Percentiles rank a stretch among this genome's conserved stretches.
Evolutionary conservation across 2,113 vertebrate species (phyloP).

Genomic region (Erythrolamprus reginae): DNA sequence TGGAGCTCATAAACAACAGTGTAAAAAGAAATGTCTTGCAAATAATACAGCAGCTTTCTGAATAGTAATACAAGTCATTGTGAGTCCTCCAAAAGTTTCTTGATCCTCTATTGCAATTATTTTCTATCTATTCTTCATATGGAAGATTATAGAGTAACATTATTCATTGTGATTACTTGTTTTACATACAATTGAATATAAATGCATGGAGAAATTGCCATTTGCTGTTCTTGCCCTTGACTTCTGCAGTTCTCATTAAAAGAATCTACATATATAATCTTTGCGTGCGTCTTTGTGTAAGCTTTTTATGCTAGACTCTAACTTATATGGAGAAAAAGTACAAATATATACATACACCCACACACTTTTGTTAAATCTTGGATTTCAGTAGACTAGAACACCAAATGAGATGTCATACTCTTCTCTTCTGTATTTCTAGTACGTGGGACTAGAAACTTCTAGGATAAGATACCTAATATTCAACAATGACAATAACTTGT

Average conservation of each 20-base stretch:
- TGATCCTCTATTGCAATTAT: background rate
- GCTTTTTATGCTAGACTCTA: background rate
- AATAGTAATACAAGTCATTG: background rate
- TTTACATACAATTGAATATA: background rate
- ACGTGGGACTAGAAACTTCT: background rate
- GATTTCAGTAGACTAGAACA: background rate
- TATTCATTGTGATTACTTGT: background rate
- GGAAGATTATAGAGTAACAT: background rate
- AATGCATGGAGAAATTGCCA: background rate
- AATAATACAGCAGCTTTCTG: background rate
- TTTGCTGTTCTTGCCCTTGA: background rate
- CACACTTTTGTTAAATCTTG: background rate
- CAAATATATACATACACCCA: background rate
- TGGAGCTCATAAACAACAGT: background rate
- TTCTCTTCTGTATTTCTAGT: background rate
- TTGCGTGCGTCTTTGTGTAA: background rate
- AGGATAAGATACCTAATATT: background rate
- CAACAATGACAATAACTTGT: background rate
- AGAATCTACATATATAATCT: background rate
- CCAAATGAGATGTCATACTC: background rate
- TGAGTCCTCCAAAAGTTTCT: background rate
- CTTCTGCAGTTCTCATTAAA: background rate
- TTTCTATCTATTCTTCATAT: background rate
- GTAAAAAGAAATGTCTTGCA: background rate
- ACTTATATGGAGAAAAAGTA: background rate